phyloP scores from a whole-genome alignment of 2,888 invertebrate species.

The Perizoma flavofasciatum region DNA sequence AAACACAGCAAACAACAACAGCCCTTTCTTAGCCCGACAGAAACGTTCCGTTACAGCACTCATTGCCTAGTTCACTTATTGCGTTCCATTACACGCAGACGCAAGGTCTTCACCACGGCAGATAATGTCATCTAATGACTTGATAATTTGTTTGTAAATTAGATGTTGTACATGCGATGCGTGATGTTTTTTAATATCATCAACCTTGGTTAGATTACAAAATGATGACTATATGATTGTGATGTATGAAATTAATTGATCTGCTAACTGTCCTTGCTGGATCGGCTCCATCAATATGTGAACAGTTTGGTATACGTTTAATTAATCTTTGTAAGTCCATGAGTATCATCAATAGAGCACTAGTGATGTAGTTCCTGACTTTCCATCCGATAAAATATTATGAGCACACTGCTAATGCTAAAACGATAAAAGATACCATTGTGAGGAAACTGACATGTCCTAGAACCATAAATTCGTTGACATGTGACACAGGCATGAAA shows the following conservation, averaged over 20 bases:
- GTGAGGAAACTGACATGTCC: no score
- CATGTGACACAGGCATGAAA: no score
- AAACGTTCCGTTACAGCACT: conserved; percentile 13
- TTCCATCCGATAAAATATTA: no score
- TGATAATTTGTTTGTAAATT: conserved; percentile 29
- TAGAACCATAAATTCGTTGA: no score
- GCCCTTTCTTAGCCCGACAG: conserved; percentile 8
- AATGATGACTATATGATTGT: conserved; percentile 14
- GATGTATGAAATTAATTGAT: conserved; percentile 19
- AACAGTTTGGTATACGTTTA: no score
- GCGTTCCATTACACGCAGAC: conserved; percentile 20
- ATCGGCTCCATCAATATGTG: not conserved
- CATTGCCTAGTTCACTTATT: conserved; percentile 15
- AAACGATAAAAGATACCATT: no score
- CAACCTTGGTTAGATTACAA: conserved; percentile 23
- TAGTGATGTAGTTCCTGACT: no score
- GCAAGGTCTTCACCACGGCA: conserved; percentile 19
- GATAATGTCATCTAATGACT: conserved; percentile 34
- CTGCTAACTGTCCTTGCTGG: conserved; percentile 7
- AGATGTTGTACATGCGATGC: conserved; percentile 34
- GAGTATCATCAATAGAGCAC: no score
- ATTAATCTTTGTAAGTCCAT: no score
- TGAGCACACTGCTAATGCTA: no score
- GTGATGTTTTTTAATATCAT: conserved; percentile 16
- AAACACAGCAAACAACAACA: conserved; percentile 1